Base-by-base conservation (phyloP, 1,140 invertebrate species). In the Drosophila simulans region DNA sequence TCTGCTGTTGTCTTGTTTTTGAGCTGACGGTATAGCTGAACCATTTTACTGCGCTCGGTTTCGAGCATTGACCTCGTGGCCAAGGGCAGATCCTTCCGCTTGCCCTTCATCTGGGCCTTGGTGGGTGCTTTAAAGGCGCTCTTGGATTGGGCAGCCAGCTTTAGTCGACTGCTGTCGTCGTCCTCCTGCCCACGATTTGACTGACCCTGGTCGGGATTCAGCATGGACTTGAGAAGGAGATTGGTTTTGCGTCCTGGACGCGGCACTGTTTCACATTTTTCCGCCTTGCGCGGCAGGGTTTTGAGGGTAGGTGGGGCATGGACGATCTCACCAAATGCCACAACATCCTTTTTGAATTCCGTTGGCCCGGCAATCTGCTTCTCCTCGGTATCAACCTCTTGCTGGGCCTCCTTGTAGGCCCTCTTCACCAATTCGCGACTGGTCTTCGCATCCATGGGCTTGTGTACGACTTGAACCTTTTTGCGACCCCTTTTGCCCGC, bases 321-420 rank as follows among this genome's bases (percentile, higher is more conserved):
- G 0, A 92, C 95, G 37, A 94, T 92, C 90, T 96, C 95, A 0
- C 95, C 95, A 92, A 96, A 96, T 80, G 93, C 91, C 27, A 95
- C 84, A 17, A 93, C 78, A 77, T 95, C 95, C 46, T 92, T 49
- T 45, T 91, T 91, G 56, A 80, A 92, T 42, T 92, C 91, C 8
- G 55, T 20, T 0, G 66, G 45, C 11, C 49, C 13, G 0, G 51
- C 42, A 11, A 62, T 43, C 37, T 83, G 63, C 31, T 73, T 91
- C 54, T 93, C 82, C 56, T 93, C 93, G 22, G 37, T 27, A 5
- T 52, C 54, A 4, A 52, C 46, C 54, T 76, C 72, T 2, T 76
- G 39, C 25, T 76, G 57, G 11, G 90, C 57, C 40, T 92, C 79
- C 54, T 75, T 73, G 25, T 77, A 80, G 22, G 90, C 88, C 4